Percentiles rank a stretch among this genome's conserved stretches.
These are phyloP conservation scores for Oryzias curvinotus DNA, from an alignment of 2,113 vertebrate species.

Conservation along the genomic window DNA sequence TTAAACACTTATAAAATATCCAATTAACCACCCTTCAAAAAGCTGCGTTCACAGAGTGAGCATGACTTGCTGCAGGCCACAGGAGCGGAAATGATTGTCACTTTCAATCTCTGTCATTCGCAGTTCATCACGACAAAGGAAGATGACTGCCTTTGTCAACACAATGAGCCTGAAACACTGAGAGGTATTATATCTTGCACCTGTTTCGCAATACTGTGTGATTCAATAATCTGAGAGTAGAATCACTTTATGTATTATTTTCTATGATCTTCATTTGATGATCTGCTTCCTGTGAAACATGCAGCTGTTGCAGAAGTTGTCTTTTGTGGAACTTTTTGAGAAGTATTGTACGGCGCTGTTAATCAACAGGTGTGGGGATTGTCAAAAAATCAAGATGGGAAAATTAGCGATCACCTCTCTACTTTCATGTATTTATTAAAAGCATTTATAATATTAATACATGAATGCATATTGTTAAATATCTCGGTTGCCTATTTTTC, in stretches of 20 bases:
- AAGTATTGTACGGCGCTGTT: too few relatives aligned
- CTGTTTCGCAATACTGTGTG: constrained; percentile 7
- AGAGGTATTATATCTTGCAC: not conserved
- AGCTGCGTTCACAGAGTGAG: not conserved
- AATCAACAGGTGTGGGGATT: too few relatives aligned
- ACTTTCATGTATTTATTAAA: too few relatives aligned
- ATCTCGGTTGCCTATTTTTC: too few relatives aligned
- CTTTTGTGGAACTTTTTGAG: too few relatives aligned
- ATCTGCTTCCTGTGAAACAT: constrained; percentile 13
- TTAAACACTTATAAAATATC: not conserved
- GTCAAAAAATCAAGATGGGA: too few relatives aligned
- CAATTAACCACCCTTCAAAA: not conserved
- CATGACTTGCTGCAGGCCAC: not conserved
- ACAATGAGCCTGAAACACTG: constrained; percentile 6
- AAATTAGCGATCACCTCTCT: too few relatives aligned
- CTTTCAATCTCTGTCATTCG: constrained; percentile 3
- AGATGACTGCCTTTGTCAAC: constrained; percentile 4
- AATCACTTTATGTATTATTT: constrained; percentile 14
- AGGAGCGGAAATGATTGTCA: not conserved
- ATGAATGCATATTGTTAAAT: too few relatives aligned
- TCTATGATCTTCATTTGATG: not conserved
- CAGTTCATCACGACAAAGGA: not conserved
- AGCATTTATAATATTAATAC: too few relatives aligned
- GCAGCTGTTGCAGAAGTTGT: not conserved
- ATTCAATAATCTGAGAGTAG: constrained; percentile 7